Percentiles rank a stretch among this genome's conserved stretches.
phyloP scores from a whole-genome alignment of 1,140 invertebrate species.

The Thaumetopoea pityocampa region DNA sequence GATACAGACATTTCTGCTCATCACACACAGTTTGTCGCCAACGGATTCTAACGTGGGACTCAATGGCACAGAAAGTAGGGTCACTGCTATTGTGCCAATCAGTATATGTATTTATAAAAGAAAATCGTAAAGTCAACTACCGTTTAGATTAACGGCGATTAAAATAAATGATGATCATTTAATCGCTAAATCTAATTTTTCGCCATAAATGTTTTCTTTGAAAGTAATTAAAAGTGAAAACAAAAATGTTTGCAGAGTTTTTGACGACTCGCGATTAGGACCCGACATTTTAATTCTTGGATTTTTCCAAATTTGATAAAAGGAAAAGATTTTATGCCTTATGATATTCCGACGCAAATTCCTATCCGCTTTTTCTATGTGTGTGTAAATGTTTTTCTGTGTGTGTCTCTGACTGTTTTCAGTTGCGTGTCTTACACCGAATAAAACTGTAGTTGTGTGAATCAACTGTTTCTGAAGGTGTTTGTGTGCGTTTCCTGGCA shows the following conservation, averaged over 20 bases:
- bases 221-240: conserved; percentile 13
- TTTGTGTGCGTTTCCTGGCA: conserved; percentile 18
- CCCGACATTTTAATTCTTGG: conserved; percentile 5
- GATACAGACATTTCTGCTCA: too few relatives aligned
- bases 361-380: conserved; percentile 4
- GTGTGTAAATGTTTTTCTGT: conserved; percentile 14
- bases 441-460: conserved; percentile 4
- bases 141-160: too few relatives aligned
- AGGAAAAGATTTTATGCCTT: conserved; percentile 5
- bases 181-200: conserved; percentile 13
- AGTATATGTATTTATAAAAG: too few relatives aligned
- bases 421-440: conserved; percentile 21
- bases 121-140: too few relatives aligned
- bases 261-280: conserved; percentile 5
- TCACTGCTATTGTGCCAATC: too few relatives aligned
- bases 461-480: conserved; percentile 3
- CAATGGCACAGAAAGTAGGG: too few relatives aligned
- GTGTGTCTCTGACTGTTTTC: conserved; percentile 22
- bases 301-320: conserved; percentile 16
- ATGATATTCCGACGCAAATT: conserved; percentile 10
- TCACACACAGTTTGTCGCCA: too few relatives aligned
- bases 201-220: conserved; percentile 10
- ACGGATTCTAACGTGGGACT: too few relatives aligned
- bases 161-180: conserved; percentile 1
- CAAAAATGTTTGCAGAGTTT: conserved; percentile 7